A percentile compares a stretch with the other conserved stretches of the same genome.
phyloP scores from a whole-genome alignment of 2,888 invertebrate genomes.

The Hirtodrosophila duncani region DNA sequence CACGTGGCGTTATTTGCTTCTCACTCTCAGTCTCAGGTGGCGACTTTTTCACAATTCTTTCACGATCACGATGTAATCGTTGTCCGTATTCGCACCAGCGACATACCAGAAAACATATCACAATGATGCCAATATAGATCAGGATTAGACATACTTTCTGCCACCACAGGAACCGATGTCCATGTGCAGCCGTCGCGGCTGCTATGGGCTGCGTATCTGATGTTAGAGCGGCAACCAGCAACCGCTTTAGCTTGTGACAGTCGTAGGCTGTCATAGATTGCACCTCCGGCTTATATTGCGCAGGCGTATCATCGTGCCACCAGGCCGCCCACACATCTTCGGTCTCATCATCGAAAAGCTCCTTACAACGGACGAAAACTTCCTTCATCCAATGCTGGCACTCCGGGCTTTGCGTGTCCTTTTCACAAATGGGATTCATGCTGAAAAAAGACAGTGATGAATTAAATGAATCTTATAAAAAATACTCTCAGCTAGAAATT shows the following conservation, averaged over 20 bases:
- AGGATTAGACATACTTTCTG: constrained; percentile 21
- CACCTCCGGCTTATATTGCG: constrained; percentile 38
- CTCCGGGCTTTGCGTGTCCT: constrained; percentile 28
- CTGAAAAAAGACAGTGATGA: not conserved
- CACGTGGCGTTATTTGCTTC: not conserved
- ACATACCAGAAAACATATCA: constrained; percentile 3
- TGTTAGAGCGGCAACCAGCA: constrained; percentile 11
- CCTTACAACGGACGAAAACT: constrained; percentile 36
- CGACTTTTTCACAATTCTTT: not conserved
- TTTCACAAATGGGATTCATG: constrained; percentile 52
- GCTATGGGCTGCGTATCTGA: not conserved
- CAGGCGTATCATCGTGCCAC: constrained; percentile 33
- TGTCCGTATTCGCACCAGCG: not conserved
- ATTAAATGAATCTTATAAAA: too few relatives aligned
- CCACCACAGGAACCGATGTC: constrained; percentile 40
- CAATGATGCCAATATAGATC: constrained; percentile 12
- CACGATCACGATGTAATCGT: not conserved
- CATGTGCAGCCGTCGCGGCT: too few relatives aligned
- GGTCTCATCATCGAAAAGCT: constrained; percentile 17
- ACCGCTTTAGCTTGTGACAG: constrained; percentile 42
- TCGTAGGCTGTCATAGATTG: constrained; percentile 41
- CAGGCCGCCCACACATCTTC: constrained; percentile 10
- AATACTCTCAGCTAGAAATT: too few relatives aligned
- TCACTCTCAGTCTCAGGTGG: not conserved
- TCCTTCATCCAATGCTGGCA: constrained; percentile 53